These are phyloP conservation scores for Bradypodion pumilum DNA, from an alignment of 2,797 vertebrate species.

Conservation along the genomic window DNA sequence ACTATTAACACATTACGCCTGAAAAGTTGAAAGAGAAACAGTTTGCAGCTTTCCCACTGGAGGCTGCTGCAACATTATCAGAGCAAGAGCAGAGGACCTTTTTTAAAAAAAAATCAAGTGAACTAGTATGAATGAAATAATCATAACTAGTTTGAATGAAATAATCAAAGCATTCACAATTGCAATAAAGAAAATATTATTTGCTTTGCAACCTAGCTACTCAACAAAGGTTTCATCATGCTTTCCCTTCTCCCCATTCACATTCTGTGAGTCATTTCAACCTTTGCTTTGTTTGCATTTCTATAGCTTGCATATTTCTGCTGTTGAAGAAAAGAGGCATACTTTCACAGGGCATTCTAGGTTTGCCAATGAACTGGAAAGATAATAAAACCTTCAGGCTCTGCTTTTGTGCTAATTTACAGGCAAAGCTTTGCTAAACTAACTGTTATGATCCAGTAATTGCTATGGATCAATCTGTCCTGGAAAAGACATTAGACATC, in stretches of 20 bases:
- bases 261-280: background rate
- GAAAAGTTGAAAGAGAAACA: slow-evolving; percentile 18
- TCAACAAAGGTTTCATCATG: background rate
- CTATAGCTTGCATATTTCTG: background rate
- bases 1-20: too few relatives aligned
- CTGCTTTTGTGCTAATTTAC: background rate
- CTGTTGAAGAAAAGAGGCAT: background rate
- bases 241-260: background rate
- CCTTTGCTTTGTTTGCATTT: slow-evolving; percentile 3
- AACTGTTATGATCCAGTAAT: background rate
- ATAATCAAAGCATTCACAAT: background rate
- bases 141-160: background rate
- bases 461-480: background rate
- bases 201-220: background rate
- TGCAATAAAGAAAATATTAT: background rate
- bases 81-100: rapidly evolving
- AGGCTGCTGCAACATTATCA: slow-evolving; percentile 9
- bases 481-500: background rate
- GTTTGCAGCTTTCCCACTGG: slow-evolving; percentile 20
- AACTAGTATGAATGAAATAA: background rate
- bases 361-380: background rate
- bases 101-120: background rate
- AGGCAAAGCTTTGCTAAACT: background rate
- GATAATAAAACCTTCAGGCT: background rate
- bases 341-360: background rate